Conservation (phyloP, 2,113 vertebrate species). For the Odocoileus virginianus region DNA sequence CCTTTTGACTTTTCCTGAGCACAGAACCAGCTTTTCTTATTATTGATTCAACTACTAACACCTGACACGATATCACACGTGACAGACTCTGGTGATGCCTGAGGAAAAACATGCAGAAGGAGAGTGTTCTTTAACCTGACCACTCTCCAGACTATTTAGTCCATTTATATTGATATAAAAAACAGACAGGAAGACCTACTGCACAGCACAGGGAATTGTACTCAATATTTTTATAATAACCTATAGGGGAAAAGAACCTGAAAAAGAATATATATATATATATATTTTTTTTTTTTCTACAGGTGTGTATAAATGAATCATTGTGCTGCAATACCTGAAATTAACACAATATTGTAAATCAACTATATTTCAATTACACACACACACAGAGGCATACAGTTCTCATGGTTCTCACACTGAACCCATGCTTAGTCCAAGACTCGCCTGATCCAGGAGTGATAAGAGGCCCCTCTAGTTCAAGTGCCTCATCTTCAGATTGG, state of each 20-base stretch:
- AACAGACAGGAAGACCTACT: neutral
- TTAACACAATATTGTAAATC: neutral
- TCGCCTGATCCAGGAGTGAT: conserved; percentile 96
- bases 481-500: conserved; percentile 91
- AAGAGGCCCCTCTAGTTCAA: conserved; percentile 93
- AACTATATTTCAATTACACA: neutral
- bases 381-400: neutral
- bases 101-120: neutral
- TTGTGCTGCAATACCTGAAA: neutral
- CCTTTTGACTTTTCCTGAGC: neutral
- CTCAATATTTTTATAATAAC: neutral
- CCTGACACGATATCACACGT: rapidly evolving
- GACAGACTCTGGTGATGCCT: neutral
- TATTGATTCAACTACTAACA: neutral
- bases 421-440: neutral
- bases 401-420: neutral
- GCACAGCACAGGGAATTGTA: neutral
- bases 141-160: neutral
- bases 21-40: neutral
- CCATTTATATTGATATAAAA: neutral
- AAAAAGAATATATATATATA: neutral
- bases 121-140: neutral
- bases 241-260: neutral
- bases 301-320: neutral
- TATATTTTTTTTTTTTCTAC: neutral